Evolutionary conservation across 2,888 invertebrate species (phyloP), one percentile per base, ranked within the genome.

Genomic region (Zygothrica quintamaculata): DNA sequence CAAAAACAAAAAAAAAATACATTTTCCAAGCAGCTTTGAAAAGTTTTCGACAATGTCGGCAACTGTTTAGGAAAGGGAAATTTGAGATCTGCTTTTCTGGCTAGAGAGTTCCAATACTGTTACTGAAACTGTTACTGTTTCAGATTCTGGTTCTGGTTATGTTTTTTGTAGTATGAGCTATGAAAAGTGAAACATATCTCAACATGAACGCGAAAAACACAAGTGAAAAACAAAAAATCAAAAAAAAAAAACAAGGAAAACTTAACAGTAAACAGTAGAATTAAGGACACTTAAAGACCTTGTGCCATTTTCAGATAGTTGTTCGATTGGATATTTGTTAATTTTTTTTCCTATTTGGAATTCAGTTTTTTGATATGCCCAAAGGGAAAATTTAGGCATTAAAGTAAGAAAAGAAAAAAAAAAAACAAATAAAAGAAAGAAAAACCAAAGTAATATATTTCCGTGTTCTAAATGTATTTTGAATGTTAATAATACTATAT

Each of bases 381-480:
- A 51, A 52, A 34, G 8, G 25, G 1, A 34, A 16, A 13, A 4
- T n/a, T n/a, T n/a, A n/a, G n/a, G n/a, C n/a, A n/a, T n/a, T n/a
- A n/a, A n/a, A n/a, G n/a, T n/a, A n/a, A n/a, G n/a, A n/a, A n/a
- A 50, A 42, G 4, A 6, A 26, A 26, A 26, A 26, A 26, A 4
- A 26, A 4, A 26, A 26, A 26, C 7, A 5, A 29, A 3, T 29
- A 5, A 29, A 29, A 9, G n/a, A 1, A 29, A 9, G 9, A 3
- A 29, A 29, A 1, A 29, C 9, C 4, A 9, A 1, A 9, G 29
- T 29, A n/a, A n/a, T 9, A 77, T 67, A 71, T 79, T 81, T 84
- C 58, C 72, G 77, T 81, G 72, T 77, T 84, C 74, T 79, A 65
- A 70, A 77, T 65, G 74, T 84, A 84, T 81, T 84, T 71, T 68